Evolutionary conservation across 2,113 vertebrate genomes (phyloP), one percentile per base, ranked within the genome.

Genomic region (Melospiza melodia): DNA sequence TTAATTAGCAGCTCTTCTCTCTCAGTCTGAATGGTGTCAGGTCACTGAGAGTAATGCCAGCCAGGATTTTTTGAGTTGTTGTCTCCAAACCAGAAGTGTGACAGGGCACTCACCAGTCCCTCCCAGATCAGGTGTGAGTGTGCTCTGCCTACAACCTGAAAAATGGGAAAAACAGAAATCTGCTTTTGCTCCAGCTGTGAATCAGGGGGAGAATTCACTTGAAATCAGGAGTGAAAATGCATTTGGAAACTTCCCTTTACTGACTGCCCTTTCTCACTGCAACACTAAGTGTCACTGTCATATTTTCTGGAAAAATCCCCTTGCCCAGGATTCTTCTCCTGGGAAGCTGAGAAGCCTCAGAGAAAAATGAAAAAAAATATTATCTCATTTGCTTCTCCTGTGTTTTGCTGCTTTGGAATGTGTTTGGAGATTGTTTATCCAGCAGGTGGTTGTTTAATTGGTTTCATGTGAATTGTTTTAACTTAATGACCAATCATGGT

Each of bases 81-180:
- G 9, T 57, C 37, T 35, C 77, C 59, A 43, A 84, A 80, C 10
- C 39, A 12, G 46, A 5, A 1, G 16, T 5, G 52, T 35, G 25
- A 5, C 73, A 51, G 54, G 10, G n/a, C 16, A 28, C 76, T 62
- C 43, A 15, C 2, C 65, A 51, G 37, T 4, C 68, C 30, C 54
- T n/a, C 5, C 2, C 35, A 78, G 13, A 25, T 1, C 41, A 65
- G 55, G 6, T 10, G 57, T 7, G 43, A 2, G 1, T 39, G 59
- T 28, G 33, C 28, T 77, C 65, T 30, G 33, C 12, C 23, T 30
- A 0, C 2, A 71, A 25, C 10, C 2, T 16, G 35, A 52, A 49
- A 54, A 79, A n/a, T 1, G 15, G 18, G 33, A 30, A 30, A 74
- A 74, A 10, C 12, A n/a, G 43, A 43, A 76, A 55, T 7, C 33